A percentile compares a stretch with the other conserved stretches of the same genome.
These are phyloP conservation scores for Spodoptera exigua DNA, from an alignment of 2,888 invertebrate genomes.

Conservation along the genomic window DNA sequence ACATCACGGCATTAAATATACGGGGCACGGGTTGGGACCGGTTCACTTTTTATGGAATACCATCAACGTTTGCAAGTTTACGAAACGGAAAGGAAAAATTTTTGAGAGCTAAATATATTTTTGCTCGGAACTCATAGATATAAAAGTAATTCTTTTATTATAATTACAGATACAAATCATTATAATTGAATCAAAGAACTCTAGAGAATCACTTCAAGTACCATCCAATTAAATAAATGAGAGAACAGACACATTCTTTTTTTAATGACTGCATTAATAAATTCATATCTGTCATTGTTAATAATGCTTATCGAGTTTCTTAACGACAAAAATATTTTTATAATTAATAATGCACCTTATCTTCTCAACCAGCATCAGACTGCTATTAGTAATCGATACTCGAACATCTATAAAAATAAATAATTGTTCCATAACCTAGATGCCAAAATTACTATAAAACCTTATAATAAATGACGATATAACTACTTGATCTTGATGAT, in stretches of 20 bases:
- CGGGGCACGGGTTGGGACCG: constrained; percentile 58
- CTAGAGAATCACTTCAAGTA: constrained; percentile 5
- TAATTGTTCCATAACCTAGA: too few species aligned
- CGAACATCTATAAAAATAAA: too few species aligned
- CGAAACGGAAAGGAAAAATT: constrained; percentile 16
- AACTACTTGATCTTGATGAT: too few species aligned
- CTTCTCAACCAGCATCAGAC: neutral
- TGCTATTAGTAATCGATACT: neutral
- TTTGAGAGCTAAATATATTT: too few species aligned
- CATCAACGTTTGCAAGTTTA: constrained; percentile 26
- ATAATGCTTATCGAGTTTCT: constrained; percentile 25
- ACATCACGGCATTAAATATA: constrained; percentile 65
- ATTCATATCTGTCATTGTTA: constrained; percentile 19
- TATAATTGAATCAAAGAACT: constrained; percentile 12
- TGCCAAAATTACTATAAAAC: too few species aligned
- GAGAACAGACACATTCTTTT: constrained; percentile 20
- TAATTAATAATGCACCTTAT: constrained; percentile 13
- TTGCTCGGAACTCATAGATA: too few species aligned
- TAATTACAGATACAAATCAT: neutral
- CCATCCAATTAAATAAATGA: constrained; percentile 12
- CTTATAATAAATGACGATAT: too few species aligned
- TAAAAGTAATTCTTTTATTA: neutral
- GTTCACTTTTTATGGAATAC: constrained; percentile 56
- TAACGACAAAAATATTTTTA: neutral
- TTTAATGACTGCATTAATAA: constrained; percentile 30